Conservation (phyloP, 2,113 vertebrate genomes). For the Polypterus senegalus region DNA sequence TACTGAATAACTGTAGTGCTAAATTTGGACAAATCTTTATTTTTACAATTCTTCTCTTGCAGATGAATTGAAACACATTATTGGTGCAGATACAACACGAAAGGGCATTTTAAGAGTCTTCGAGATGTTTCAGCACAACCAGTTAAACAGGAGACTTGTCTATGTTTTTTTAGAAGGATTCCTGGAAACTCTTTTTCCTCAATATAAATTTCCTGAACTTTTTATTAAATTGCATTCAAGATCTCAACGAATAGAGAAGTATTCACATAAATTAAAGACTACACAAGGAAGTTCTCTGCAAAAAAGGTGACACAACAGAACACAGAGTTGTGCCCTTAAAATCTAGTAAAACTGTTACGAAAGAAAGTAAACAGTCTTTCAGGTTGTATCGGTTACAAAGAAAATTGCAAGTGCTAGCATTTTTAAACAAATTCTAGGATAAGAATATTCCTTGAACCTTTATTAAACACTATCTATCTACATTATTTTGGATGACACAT, state of each 20-base stretch:
- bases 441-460: too few relatives aligned
- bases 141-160: conserved; percentile 86
- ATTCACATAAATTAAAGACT: conserved; percentile 77
- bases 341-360: conserved; percentile 1
- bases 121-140: conserved; percentile 96
- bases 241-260: conserved; percentile 78
- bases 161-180: conserved; percentile 96
- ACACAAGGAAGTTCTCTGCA: conserved; percentile 65
- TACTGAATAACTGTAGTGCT: too few relatives aligned
- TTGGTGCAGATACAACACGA: conserved; percentile 67
- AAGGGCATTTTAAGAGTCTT: conserved; percentile 96
- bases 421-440: too few relatives aligned
- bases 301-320: conserved; percentile 86
- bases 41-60: background rate
- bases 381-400: too few relatives aligned
- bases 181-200: conserved; percentile 92
- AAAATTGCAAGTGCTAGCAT: too few relatives aligned
- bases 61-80: conserved; percentile 71
- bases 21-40: too few relatives aligned
- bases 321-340: conserved; percentile 25
- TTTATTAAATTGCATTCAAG: conserved; percentile 93
- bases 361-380: too few relatives aligned
- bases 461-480: too few relatives aligned
- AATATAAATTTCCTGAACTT: conserved; percentile 91
- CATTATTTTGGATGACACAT: too few relatives aligned